These are phyloP conservation scores for Heterodera carotae DNA, from an alignment of 1,140 invertebrate species.

Conservation along the genomic window DNA sequence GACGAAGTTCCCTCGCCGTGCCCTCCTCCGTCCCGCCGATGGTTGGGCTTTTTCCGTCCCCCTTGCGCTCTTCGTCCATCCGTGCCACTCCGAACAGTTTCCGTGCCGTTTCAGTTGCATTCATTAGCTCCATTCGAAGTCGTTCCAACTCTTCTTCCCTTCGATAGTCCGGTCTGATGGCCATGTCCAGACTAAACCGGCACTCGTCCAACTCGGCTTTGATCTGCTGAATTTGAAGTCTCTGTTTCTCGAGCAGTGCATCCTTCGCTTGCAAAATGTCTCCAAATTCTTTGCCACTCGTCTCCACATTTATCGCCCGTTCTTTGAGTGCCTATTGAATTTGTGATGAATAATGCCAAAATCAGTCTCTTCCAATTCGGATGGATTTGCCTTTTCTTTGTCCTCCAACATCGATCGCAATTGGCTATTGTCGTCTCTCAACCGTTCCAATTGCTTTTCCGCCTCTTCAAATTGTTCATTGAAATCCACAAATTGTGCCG, in stretches of 20 bases:
- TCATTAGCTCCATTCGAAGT: constrained; percentile 55
- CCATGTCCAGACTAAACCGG: constrained; percentile 23
- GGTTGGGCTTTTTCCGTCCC: neutral
- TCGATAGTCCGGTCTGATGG: constrained; percentile 41
- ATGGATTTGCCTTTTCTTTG: constrained; percentile 18
- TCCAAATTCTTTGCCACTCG: constrained; percentile 38
- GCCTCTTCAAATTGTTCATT: constrained; percentile 42
- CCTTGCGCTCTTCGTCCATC: constrained; percentile 6
- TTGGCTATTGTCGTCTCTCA: constrained; percentile 42
- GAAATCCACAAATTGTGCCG: constrained; percentile 46
- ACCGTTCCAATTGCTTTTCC: constrained; percentile 40
- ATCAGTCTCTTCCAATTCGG: constrained; percentile 16
- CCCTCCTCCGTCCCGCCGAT: constrained; percentile 37
- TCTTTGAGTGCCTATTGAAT: constrained; percentile 19
- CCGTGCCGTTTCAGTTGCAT: constrained; percentile 56
- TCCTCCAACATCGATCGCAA: constrained; percentile 32
- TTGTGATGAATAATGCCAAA: neutral
- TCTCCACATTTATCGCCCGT: constrained; percentile 30
- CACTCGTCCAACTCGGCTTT: constrained; percentile 49
- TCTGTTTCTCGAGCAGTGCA: constrained; percentile 44
- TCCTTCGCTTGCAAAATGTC: constrained; percentile 44
- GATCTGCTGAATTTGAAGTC: constrained; percentile 32
- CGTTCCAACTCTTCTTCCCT: constrained; percentile 56
- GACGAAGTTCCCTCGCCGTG: constrained; percentile 46
- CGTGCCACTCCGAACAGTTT: constrained; percentile 50